Evolutionary conservation across 35 echinoderm and acorn worm genomes (phyloP), one percentile per base, ranked within the genome.

Genomic region (Hemicentrotus pulcherrimus): DNA sequence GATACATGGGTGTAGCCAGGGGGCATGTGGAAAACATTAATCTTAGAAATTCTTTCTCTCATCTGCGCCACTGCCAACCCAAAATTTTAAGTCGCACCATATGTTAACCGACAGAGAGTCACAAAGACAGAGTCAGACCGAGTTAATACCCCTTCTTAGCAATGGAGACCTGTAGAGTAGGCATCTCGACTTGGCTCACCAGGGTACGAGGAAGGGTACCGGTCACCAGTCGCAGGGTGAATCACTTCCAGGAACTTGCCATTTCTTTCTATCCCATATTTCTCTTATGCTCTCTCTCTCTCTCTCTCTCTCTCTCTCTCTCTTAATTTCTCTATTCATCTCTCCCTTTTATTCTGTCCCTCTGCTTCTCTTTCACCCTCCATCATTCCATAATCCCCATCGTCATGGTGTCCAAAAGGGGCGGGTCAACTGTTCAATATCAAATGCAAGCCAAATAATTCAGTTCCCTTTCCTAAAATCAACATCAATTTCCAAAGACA

Each of bases 21-120:
- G 88, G 88, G 88, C 88, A 90, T 33, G 88, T 90, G 88, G 88
- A 90, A 45, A 90, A 90, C 46, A 90, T 90, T 90, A 90, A 90
- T 90, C 46, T 90, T 28, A 45, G 88, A 90, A 90, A 45, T 90
- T 90, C 31, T 90, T 90, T 90, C 88, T 90, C 46, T 90, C 88
- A 90, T 41, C 88, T 47, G 33, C 88, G 4, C 46, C 88, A 90
- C 10, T 90, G 88, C 88, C 88, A 90, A 24, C 15, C 32, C 19
- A 18, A 90, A 90, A 35, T 90, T 32, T 90, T 90, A 90, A 90
- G 88, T 90, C 32, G 32, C 88, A 90, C 88, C 88, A 90, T 41
- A 47, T 90, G 88, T 90, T 33, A 13, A 47, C 88, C 0, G 5
- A 78, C 65, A 78, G 65, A 78, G 24, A n/a, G 19, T 8, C 9